Base-by-base conservation (phyloP, 1,140 invertebrate genomes). In the Bombus difficillimus region DNA sequence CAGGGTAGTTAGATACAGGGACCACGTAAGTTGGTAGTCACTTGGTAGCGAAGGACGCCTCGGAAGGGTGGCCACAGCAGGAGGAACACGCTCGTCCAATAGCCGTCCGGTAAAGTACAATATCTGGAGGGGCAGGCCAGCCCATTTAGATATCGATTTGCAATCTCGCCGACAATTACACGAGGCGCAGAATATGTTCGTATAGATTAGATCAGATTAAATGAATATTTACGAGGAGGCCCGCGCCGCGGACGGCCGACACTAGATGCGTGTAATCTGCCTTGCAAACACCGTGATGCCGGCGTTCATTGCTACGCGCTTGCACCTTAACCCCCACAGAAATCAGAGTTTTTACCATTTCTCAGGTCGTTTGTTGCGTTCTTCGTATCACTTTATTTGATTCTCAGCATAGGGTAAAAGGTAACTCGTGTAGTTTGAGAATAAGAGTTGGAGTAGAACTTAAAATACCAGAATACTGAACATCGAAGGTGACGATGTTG, bases 161-260 rank as follows among this genome's bases (percentile, higher is more conserved):
- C 91, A 91, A 92, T 92, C 91, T 91, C 87, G 69, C 81, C 81
- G 89, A 87, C 85, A 89, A 90, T 91, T 91, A 89, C 89, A 84
- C 87, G 81, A 86, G 86, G 81, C 91, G 85, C 83, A 87, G 91
- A 92, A 89, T 91, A 91, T 83, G 81, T 85, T 90, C 87, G 81
- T 92, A 91, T 64, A 90, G 89, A 92, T 92, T 89, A 89, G 85
- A 88, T 89, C 88, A 90, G 88, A 89, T 92, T 92, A 90, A 91
- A 90, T 90, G 86, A 91, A 92, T 91, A 92, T 91, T 91, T 91
- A 92, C 86, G 86, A 90, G 79, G 78, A 32, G 62, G 39, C 28
- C n/a, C 62, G 72, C 57, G 62, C 41, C 82, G 80, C 71, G 78
- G 37, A 62, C 37, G 37, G 3, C 34, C 72, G 57, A 64, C 53